phyloP scores from a whole-genome alignment of 2,113 vertebrate genomes.

The Merops nubicus region DNA sequence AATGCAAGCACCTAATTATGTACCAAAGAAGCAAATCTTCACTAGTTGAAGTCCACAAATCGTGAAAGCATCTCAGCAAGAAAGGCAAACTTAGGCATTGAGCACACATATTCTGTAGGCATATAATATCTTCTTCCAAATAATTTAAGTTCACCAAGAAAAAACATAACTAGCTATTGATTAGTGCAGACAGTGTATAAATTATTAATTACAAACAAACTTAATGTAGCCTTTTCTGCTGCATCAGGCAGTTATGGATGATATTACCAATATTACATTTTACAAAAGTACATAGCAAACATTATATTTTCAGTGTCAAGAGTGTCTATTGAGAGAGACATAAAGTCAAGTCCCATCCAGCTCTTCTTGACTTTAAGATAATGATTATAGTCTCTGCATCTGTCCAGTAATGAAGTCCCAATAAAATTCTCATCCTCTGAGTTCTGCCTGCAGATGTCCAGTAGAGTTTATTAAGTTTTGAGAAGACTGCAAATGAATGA shows the following conservation, averaged over 20 bases:
- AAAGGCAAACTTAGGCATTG: background rate
- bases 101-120: background rate
- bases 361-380: background rate
- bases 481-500: background rate
- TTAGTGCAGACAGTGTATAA: background rate
- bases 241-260: background rate
- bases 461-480: background rate
- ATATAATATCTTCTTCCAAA: slow-evolving; percentile 17
- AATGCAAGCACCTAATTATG: slow-evolving; percentile 14
- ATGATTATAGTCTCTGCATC: background rate
- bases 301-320: background rate
- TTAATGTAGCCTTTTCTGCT: background rate
- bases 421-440: background rate
- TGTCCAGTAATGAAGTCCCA: background rate
- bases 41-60: background rate
- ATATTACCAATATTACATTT: background rate
- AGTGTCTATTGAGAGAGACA: background rate
- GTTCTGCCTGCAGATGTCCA: background rate
- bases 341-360: background rate
- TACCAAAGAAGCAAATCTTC: background rate
- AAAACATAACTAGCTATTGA: background rate
- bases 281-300: background rate
- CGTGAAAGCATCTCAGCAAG: background rate
- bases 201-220: background rate
- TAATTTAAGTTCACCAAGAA: background rate